Evolutionary conservation across 2,797 vertebrate genomes (phyloP).

Genomic region (Squalus acanthias): DNA sequence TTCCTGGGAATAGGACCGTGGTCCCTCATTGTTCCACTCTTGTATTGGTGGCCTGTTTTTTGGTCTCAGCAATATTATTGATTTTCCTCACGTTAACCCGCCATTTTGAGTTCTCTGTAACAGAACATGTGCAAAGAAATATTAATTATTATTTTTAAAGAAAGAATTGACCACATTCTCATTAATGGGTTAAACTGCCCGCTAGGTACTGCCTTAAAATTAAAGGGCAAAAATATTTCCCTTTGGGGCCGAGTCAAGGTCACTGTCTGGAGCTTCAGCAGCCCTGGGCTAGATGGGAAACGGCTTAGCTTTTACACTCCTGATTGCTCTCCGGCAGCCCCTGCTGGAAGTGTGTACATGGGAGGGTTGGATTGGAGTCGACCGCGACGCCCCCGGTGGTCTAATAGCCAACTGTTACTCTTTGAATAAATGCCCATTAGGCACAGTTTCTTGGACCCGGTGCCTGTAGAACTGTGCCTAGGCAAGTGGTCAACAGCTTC

Average conservation of each 20-base stretch:
- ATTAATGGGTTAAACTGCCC: background rate
- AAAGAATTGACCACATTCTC: background rate
- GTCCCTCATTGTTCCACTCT: background rate
- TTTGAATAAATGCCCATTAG: background rate
- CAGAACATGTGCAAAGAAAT: background rate
- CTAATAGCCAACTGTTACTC: background rate
- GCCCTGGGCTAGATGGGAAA: background rate
- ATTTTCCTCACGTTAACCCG: background rate
- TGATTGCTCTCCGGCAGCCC: background rate
- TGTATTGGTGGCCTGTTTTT: background rate
- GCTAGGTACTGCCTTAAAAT: background rate
- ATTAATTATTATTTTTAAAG: background rate
- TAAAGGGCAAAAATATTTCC: background rate
- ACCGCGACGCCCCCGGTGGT: background rate
- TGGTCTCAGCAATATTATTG: background rate
- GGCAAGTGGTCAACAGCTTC: background rate
- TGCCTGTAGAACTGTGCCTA: background rate
- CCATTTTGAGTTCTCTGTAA: background rate
- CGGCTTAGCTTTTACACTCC: background rate
- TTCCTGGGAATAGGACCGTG: too few relatives aligned
- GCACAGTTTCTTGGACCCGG: background rate
- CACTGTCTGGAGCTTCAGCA: background rate
- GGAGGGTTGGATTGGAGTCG: background rate
- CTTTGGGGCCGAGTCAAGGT: background rate
- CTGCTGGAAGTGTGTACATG: background rate